Percentiles rank a stretch among this genome's conserved stretches.
These are phyloP conservation scores for Deroplatys truncata DNA, from an alignment of 2,888 invertebrate species.

Conservation along the genomic window DNA sequence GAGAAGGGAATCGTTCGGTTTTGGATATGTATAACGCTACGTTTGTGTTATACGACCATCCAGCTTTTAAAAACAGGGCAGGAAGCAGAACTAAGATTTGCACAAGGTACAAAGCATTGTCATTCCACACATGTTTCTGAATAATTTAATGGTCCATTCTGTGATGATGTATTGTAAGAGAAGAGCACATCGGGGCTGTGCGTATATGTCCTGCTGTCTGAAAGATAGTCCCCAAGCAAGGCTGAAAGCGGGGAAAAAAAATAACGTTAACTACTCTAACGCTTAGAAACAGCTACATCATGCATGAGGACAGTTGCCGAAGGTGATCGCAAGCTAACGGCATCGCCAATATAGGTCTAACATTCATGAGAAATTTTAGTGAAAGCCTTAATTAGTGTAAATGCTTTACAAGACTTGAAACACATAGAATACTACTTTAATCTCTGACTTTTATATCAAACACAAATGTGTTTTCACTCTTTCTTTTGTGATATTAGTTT, in stretches of 20 bases:
- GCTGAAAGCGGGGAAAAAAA: neutral
- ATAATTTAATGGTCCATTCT: neutral
- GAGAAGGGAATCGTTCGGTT: neutral
- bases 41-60: neutral
- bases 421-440: too few species aligned
- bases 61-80: neutral
- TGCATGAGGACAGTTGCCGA: neutral
- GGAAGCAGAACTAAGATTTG: neutral
- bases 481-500: too few species aligned
- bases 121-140: neutral
- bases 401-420: too few species aligned
- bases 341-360: neutral
- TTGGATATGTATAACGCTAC: neutral
- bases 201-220: neutral
- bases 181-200: neutral
- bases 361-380: neutral
- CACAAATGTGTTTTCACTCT: too few species aligned
- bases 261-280: neutral
- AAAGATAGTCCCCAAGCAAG: neutral
- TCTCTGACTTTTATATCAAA: too few species aligned
- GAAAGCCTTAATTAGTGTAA: neutral
- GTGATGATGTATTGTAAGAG: neutral
- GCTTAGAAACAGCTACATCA: neutral
- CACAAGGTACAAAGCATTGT: neutral
- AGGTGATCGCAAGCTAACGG: neutral